A percentile compares a stretch with the other conserved stretches of the same genome.
phyloP scores from a whole-genome alignment of 2,888 invertebrate genomes.

The Microctonus brassicae region DNA sequence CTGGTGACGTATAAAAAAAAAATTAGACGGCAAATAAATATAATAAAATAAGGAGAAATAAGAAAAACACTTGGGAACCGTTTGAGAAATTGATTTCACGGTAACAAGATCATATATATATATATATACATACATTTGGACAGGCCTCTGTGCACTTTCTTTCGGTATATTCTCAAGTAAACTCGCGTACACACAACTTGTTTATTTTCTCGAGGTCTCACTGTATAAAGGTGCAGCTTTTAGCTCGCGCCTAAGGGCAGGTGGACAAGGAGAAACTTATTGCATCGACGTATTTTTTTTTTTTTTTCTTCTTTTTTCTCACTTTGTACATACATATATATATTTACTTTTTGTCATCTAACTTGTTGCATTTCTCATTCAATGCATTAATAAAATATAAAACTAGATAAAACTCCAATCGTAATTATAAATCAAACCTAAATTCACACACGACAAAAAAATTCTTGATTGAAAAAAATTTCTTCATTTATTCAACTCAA shows the following conservation, averaged over 20 bases:
- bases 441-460: background rate
- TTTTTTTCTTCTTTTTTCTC: slow-evolving; percentile 35
- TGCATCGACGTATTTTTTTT: too few species aligned
- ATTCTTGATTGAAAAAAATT: background rate
- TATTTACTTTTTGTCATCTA: background rate
- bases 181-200: slow-evolving; percentile 3
- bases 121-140: background rate
- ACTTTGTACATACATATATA: background rate
- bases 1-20: background rate
- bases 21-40: background rate
- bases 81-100: slow-evolving; percentile 25
- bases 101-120: background rate
- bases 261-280: slow-evolving; percentile 39
- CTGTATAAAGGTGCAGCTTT: background rate
- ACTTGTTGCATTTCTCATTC: background rate
- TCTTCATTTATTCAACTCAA: background rate
- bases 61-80: background rate
- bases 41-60: background rate
- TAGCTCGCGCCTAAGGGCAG: background rate
- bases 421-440: background rate
- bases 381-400: background rate
- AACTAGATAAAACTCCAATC: background rate
- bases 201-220: slow-evolving; percentile 15
- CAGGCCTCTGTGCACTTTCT: background rate
- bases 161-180: background rate